These are phyloP conservation scores for Thermophis baileyi DNA, from an alignment of 2,113 vertebrate genomes.

Conservation along the genomic window DNA sequence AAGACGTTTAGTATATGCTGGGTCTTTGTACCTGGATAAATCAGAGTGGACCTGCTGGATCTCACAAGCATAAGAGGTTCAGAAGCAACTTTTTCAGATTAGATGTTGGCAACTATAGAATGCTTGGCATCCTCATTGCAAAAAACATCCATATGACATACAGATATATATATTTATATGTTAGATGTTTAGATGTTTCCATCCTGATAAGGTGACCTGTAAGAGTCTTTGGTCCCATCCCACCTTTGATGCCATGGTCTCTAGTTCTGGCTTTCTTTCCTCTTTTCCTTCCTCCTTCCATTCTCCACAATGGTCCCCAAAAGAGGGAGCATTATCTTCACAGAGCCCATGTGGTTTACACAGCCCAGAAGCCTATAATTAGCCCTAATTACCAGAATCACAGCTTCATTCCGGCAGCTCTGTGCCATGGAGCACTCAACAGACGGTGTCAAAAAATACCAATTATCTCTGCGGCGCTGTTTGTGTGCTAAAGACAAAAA, in stretches of 20 bases:
- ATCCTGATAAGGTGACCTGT: too few relatives aligned
- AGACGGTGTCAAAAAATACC: conserved; percentile 49
- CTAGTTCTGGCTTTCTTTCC: neutral
- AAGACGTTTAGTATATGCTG: neutral
- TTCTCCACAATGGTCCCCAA: neutral
- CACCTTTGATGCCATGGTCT: neutral
- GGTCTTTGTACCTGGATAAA: neutral
- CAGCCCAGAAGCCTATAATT: conserved; percentile 52
- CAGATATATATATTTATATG: too few relatives aligned
- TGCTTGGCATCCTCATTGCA: neutral
- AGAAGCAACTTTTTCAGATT: neutral
- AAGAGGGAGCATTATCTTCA: neutral
- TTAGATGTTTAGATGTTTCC: too few relatives aligned
- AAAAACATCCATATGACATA: neutral
- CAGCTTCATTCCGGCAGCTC: conserved; percentile 31
- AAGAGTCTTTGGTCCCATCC: neutral
- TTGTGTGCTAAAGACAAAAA: conserved; percentile 38
- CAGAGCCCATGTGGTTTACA: conserved; percentile 4
- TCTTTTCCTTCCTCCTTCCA: neutral
- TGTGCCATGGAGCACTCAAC: conserved; percentile 40
- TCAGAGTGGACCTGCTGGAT: neutral
- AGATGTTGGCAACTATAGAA: neutral
- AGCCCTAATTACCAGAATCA: conserved; percentile 54
- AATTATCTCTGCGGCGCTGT: conserved; percentile 43
- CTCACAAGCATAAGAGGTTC: neutral